Evolutionary conservation across 2,797 vertebrate genomes (phyloP), one percentile per base, ranked within the genome.

Genomic region (Cynopterus sphinx): DNA sequence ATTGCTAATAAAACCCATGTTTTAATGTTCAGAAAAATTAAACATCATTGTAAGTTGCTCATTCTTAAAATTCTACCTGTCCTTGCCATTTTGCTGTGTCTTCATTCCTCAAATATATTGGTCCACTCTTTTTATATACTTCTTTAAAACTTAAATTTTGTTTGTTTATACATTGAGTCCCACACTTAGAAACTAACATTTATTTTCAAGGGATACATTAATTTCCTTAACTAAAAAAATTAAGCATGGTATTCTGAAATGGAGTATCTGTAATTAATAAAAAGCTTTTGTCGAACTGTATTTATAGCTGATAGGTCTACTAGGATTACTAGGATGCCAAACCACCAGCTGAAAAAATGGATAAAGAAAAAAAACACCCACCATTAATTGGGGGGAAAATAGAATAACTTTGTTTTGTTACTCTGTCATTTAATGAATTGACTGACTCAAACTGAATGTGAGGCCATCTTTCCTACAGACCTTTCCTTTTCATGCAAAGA

Each of bases 21-120:
- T 97, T 96, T 97, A 98, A 97, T 96, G 95, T 90, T 93, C 82
- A 96, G 75, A 98, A 97, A 96, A 97, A 97, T 97, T 97, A 97
- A 97, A 77, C 91, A 97, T 94, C 94, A 81, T 96, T 93, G 39
- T 74, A 97, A 98, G 24, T 63, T 94, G 71, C 28, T 88, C 91
- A 91, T 97, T 97, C 79, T 94, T 97, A 89, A 96, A 95, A 91
- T 86, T 96, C 84, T 89, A 94, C 28, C 90, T 95, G 90, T 57
- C 81, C 91, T 98, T 97, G 91, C 33, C 31, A 74, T 97, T 96
- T 90, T 93, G 87, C 91, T 95, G 59, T 88, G 65, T 96, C 88
- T 97, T 96, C 79, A 90, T 96, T 96, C 26, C 61, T 96, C 70
- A 96, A n/a, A 89, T 91, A 86, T 22, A 6, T 94, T 78, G 49